A percentile compares a stretch with the other conserved stretches of the same genome.
Conservation (phyloP, 2,113 vertebrate genomes). For the Barnardius zonarius region DNA sequence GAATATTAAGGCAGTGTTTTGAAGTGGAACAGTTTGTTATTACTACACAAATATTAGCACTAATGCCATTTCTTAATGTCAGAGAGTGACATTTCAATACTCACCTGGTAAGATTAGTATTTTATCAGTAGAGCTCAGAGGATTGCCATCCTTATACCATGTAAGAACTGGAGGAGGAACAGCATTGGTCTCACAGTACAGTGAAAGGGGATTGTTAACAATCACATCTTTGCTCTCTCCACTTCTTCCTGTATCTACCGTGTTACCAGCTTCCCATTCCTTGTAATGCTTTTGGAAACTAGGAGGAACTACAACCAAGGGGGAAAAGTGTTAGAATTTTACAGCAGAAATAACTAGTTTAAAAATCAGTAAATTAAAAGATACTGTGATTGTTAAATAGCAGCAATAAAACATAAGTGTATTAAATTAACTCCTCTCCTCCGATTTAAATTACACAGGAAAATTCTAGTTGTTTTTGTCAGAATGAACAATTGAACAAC, state of each 20-base stretch:
- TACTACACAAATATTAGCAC: background rate
- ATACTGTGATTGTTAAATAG: background rate
- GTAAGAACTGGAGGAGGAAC: constrained; percentile 91
- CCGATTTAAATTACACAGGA: background rate
- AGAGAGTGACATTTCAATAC: background rate
- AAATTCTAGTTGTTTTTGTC: background rate
- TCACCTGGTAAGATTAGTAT: constrained; percentile 90
- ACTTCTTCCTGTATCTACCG: constrained; percentile 66
- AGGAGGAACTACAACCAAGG: constrained; percentile 83
- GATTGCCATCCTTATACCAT: constrained; percentile 89
- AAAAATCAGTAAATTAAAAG: background rate
- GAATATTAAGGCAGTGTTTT: background rate
- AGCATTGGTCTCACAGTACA: constrained; percentile 92
- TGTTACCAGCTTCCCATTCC: constrained; percentile 73
- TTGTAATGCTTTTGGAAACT: constrained; percentile 80
- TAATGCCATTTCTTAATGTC: background rate
- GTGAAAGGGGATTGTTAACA: constrained; percentile 88
- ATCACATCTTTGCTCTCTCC: constrained; percentile 85
- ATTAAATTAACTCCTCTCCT: background rate
- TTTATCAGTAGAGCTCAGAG: constrained; percentile 83
- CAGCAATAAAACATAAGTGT: background rate
- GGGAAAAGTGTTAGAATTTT: background rate
- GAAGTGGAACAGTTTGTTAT: background rate
- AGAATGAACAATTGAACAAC: background rate
- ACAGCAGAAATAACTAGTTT: background rate